Evolutionary conservation across 2,113 vertebrate species (phyloP).

Genomic region (Nyctereutes procyonoides): DNA sequence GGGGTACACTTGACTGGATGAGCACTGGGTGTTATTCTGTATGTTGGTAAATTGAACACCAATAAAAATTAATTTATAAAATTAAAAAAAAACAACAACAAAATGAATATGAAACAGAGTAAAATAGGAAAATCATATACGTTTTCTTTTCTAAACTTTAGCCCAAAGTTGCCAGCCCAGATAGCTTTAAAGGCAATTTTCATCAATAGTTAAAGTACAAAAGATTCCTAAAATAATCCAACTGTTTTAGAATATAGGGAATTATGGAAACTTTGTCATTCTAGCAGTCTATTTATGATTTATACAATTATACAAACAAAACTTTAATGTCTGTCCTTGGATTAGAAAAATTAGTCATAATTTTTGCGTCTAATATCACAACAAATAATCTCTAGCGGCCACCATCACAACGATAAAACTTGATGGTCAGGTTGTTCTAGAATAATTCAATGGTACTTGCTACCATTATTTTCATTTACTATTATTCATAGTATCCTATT

Average conservation of each 20-base stretch:
- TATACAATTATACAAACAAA: not conserved
- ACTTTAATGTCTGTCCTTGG: not conserved
- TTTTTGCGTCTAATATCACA: not conserved
- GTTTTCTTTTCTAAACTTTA: not conserved
- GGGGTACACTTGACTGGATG: too few species aligned
- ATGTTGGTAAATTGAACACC: too few species aligned
- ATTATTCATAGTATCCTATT: not conserved
- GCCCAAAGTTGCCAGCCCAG: not conserved
- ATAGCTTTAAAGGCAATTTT: not conserved
- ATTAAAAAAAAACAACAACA: conserved; percentile 21
- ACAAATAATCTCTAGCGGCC: not conserved
- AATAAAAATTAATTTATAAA: too few species aligned
- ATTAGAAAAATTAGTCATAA: not conserved
- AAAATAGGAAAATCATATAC: not conserved
- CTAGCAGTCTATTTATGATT: not conserved
- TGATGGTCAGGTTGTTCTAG: not conserved
- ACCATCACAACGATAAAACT: not conserved
- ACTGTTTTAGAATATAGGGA: not conserved
- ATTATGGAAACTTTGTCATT: not conserved
- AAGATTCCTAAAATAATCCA: not conserved
- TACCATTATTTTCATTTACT: not conserved
- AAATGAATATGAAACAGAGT: not conserved
- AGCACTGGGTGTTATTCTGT: too few species aligned
- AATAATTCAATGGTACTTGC: not conserved
- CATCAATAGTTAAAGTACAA: not conserved